Base-by-base conservation (phyloP, 2,888 invertebrate species). In the Diaprepes abbreviatus region DNA sequence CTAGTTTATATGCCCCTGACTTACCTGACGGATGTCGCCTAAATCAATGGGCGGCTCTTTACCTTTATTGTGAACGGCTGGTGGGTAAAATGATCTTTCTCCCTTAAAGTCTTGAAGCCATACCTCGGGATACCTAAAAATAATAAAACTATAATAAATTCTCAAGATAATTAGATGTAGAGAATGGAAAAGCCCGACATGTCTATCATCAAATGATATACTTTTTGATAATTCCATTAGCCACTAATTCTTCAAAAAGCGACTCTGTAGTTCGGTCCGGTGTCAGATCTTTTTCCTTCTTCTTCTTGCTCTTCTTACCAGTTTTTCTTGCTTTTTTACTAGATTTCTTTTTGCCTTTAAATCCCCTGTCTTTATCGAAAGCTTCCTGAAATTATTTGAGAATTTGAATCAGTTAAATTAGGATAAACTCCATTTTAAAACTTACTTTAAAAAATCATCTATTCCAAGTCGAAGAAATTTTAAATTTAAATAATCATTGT, bases 271-370 rank as follows among this genome's bases (percentile, higher is more conserved):
- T 93, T 81, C 96, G 88, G 80, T 97, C 97, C 0, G 94, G 94
- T 0, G 97, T 97, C 55, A 97, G 85, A 85, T 97, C 97, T 83
- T 97, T 97, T 80, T 96, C 96, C 83, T 95, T 96, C 83, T 95
- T 96, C 85, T 94, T 96, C 82, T 96, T 96, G 74, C 89, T 90
- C 80, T 97, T 97, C 78, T 96, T 96, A 0, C 93, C 93, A 21
- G 92, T 91, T 10, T 93, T 88, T 33, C 93, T 88, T 0, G 91
- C 87, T 85, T 93, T 90, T 77, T 95, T 95, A 73, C 91, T 91
- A 35, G 89, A 88, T 79, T 94, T 93, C 77, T 93, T 93, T 79
- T 93, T 93, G 0, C 92, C 92, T 78, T 92, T 92, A 69, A 88
- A 86, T 1, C 91, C 90, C 76, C 87, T 87, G 76, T 93, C 93